A percentile compares a stretch with the other conserved stretches of the same genome.
phyloP scores from a whole-genome alignment of 2,113 vertebrate species.

The Stictonetta naevosa region DNA sequence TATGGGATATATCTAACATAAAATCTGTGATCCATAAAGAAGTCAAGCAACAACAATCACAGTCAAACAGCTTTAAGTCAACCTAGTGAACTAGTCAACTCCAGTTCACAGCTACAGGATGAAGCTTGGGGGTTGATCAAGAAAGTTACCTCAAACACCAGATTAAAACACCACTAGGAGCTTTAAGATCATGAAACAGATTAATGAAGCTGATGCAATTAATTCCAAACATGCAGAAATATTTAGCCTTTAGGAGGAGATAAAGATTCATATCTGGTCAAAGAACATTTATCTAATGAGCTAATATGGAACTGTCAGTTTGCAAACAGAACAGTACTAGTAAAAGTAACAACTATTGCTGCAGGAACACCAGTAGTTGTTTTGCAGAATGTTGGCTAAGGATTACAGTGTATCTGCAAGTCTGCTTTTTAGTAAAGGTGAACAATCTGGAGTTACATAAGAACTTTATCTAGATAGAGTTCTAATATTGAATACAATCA shows the following conservation, averaged over 20 bases:
- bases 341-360: background rate
- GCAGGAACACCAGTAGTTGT: background rate
- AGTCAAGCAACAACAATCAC: conserved; percentile 55
- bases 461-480: background rate
- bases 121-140: conserved; percentile 23
- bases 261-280: conserved; percentile 31
- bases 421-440: rapidly evolving
- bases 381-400: background rate
- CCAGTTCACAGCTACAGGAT: conserved; percentile 68
- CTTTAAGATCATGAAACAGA: conserved; percentile 39
- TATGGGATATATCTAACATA: conserved; percentile 61
- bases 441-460: background rate
- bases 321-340: background rate
- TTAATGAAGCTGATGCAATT: conserved; percentile 66
- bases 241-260: conserved; percentile 53
- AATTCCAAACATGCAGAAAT: conserved; percentile 48
- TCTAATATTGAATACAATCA: background rate
- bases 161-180: conserved; percentile 33
- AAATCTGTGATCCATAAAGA: conserved; percentile 82
- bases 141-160: conserved; percentile 37
- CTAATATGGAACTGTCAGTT: conserved; percentile 2
- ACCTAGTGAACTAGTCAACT: conserved; percentile 71
- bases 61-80: conserved; percentile 69
- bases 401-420: background rate
- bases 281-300: conserved; percentile 18